Evolutionary conservation across 2,888 invertebrate genomes (phyloP).

Genomic region (Craniophora ligustri): DNA sequence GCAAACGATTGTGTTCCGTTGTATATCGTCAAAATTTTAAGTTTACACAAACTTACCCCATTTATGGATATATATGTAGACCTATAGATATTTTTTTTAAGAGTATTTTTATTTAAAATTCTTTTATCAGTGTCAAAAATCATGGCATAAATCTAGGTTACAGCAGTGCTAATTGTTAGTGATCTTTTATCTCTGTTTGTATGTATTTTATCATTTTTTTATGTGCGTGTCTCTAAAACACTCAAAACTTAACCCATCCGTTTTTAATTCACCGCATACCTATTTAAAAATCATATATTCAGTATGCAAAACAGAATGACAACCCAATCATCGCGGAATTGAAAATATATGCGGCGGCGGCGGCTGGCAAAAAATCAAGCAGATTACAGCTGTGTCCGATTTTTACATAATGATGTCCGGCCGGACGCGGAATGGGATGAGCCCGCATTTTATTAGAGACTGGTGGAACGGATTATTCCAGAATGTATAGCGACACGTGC

Average conservation of each 20-base stretch:
- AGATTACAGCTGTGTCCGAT: slow-evolving; percentile 49
- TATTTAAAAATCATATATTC: slow-evolving; percentile 39
- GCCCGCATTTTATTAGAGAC: slow-evolving; percentile 32
- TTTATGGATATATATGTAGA: too few species aligned
- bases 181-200: too few species aligned
- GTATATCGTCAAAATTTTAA: too few species aligned
- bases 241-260: background rate
- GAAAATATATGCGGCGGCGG: slow-evolving; percentile 49
- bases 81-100: too few species aligned
- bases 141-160: too few species aligned
- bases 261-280: slow-evolving; percentile 5
- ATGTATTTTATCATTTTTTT: too few species aligned
- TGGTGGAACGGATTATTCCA: slow-evolving; percentile 18
- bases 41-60: too few species aligned
- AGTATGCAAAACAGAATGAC: slow-evolving; percentile 47
- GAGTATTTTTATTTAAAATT: too few species aligned
- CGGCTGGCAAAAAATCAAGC: slow-evolving; percentile 34
- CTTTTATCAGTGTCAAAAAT: too few species aligned
- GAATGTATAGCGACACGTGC: background rate
- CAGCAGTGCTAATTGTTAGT: too few species aligned
- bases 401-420: slow-evolving; percentile 52
- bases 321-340: slow-evolving; percentile 44
- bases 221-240: background rate
- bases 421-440: slow-evolving; percentile 15
- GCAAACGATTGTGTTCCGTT: too few species aligned